Evolutionary conservation across 1,140 invertebrate genomes (phyloP).

Genomic region (Halesus radiatus): DNA sequence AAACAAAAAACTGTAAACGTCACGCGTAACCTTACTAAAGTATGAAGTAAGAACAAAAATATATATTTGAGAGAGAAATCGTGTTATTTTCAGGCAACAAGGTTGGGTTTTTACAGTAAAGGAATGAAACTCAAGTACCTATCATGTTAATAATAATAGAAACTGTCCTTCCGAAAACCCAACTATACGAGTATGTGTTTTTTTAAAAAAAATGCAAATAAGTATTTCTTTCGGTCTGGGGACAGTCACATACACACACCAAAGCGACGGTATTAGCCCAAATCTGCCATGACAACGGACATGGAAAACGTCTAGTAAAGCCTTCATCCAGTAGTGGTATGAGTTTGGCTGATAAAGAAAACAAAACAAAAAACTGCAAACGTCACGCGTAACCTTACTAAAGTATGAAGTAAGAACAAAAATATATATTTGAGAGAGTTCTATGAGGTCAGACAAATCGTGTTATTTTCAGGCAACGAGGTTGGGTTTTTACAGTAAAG

Average conservation of each 20-base stretch:
- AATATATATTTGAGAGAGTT: background rate
- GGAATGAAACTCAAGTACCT: background rate
- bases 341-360: too few relatives aligned
- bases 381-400: background rate
- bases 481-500: conserved; percentile 6
- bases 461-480: background rate
- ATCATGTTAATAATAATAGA: background rate
- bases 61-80: background rate
- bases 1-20: background rate
- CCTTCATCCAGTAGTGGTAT: too few relatives aligned
- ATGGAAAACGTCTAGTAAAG: too few relatives aligned
- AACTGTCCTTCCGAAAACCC: too few relatives aligned
- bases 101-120: conserved; percentile 9
- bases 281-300: too few relatives aligned
- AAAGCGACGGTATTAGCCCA: too few relatives aligned
- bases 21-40: background rate
- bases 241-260: too few relatives aligned
- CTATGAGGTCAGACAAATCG: background rate
- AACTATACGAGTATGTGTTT: too few relatives aligned
- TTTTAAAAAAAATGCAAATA: too few relatives aligned
- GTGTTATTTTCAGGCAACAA: background rate
- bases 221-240: too few relatives aligned
- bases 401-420: background rate
- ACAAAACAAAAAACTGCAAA: too few relatives aligned
- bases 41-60: conserved; percentile 4